A percentile compares a stretch with the other conserved stretches of the same genome.
Conservation (phyloP, 2,888 invertebrate species). For the Andrena hattorfiana region DNA sequence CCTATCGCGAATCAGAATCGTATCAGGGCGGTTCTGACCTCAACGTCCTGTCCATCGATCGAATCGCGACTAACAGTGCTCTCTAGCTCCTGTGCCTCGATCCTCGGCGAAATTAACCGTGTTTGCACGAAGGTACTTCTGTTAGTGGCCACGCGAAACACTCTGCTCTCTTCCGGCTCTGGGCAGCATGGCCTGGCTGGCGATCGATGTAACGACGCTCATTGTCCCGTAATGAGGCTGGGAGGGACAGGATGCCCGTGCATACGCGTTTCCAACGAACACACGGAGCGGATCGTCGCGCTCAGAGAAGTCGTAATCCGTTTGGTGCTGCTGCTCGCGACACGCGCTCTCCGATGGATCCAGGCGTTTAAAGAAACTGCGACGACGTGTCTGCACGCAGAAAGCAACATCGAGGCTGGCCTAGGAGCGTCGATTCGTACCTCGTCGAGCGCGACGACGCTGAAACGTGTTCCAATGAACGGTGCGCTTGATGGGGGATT, state of each 20-base stretch:
- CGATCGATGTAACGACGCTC: constrained; percentile 82
- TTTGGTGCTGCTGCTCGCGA: neutral
- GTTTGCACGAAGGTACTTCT: constrained; percentile 30
- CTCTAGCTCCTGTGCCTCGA: neutral
- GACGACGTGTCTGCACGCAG: neutral
- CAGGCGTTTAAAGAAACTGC: constrained; percentile 5
- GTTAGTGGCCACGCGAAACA: constrained; percentile 47
- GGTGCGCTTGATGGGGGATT: neutral
- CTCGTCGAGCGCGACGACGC: constrained; percentile 1
- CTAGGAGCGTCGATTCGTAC: neutral
- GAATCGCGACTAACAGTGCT: neutral
- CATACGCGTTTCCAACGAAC: constrained; percentile 31
- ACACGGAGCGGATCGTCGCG: neutral
- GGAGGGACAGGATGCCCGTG: constrained; percentile 82
- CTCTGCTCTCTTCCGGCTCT: constrained; percentile 68
- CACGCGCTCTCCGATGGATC: neutral
- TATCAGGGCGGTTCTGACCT: neutral
- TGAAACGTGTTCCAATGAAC: neutral
- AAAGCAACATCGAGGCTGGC: neutral
- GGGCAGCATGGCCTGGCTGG: constrained; percentile 64
- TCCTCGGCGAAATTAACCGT: constrained; percentile 50
- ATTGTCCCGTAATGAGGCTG: constrained; percentile 83
- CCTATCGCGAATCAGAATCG: neutral
- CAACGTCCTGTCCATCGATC: neutral
- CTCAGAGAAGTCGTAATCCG: neutral